Evolutionary conservation across 2,797 vertebrate genomes (phyloP), one percentile per base, ranked within the genome.

Genomic region (Helostoma temminkii): DNA sequence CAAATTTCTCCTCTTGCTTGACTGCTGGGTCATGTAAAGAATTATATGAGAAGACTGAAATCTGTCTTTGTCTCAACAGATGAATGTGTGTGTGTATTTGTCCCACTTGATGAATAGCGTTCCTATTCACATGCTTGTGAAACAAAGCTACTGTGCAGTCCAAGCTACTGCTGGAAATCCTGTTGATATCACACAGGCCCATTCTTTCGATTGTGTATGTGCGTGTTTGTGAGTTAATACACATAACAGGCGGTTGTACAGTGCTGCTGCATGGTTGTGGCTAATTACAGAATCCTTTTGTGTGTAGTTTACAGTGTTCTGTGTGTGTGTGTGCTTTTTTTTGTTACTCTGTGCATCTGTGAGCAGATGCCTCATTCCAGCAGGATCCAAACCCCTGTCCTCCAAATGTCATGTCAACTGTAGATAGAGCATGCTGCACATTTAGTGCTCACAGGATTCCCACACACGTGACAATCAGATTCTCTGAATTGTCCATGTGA

Each of bases 111-210:
- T 88, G 86, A 92, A 92, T 86, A 78, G 77, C 24, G 64, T 89
- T 92, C 86, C 83, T 90, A 88, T 91, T 89, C 78, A 73, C 81
- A 87, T 83, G 76, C 73, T 42, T 28, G 52, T 85, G 78, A 74
- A 84, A 91, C 87, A 92, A 89, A 90, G 85, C 80, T 78, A 63
- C 78, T 82, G 86, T 73, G 85, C 76, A 87, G 67, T 83, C 80
- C 80, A 68, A 73, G 80, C 88, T 85, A 78, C 88, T 85, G 86
- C 80, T 89, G 86, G 88, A 92, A 90, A 91, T 92, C 92, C 92
- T 91, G 91, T 91, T 91, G 87, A 87, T 91, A 85, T 80, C 86
- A 89, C 88, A 90, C 86, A 87, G 76, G 70, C 65, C 81, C 74
- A 83, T 90, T 90, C 87, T 91, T 87, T 82, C 5, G 10, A 46